Conservation (phyloP, 2,888 invertebrate genomes). For the Drosophila suboccidentalis region DNA sequence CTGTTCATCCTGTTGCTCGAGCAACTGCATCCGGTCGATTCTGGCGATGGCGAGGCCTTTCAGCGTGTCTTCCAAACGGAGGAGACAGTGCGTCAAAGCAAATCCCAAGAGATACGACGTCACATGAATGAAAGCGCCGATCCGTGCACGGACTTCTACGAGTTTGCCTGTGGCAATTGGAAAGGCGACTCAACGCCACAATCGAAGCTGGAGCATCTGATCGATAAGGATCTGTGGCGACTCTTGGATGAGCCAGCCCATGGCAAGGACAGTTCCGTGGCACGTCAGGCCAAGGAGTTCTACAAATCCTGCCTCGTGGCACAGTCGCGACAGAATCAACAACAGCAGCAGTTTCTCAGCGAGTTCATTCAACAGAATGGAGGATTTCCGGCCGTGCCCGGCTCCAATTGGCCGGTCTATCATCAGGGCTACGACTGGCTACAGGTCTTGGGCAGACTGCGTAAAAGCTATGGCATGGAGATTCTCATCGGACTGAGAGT, state of each 20-base stretch:
- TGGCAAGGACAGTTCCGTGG: constrained; percentile 67
- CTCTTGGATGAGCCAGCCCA: constrained; percentile 70
- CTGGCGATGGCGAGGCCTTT: constrained; percentile 35
- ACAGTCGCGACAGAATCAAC: constrained; percentile 58
- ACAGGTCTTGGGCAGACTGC: constrained; percentile 66
- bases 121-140: constrained; percentile 75
- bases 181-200: constrained; percentile 37
- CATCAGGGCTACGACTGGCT: constrained; percentile 81
- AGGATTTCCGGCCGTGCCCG: constrained; percentile 82
- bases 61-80: constrained; percentile 68
- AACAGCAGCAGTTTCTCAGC: constrained; percentile 72
- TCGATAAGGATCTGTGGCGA: constrained; percentile 65
- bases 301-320: constrained; percentile 78
- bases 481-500: constrained; percentile 82
- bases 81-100: constrained; percentile 65
- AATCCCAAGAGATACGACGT: constrained; percentile 66
- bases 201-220: constrained; percentile 47
- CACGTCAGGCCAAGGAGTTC: constrained; percentile 81
- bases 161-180: constrained; percentile 84
- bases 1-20: constrained; percentile 13
- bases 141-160: constrained; percentile 84
- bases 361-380: constrained; percentile 79
- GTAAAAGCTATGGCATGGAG: constrained; percentile 76
- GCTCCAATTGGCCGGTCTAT: constrained; percentile 76
- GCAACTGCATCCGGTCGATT: background rate